phyloP scores from a whole-genome alignment of 2,113 vertebrate genomes.

The Anolis carolinensis region DNA sequence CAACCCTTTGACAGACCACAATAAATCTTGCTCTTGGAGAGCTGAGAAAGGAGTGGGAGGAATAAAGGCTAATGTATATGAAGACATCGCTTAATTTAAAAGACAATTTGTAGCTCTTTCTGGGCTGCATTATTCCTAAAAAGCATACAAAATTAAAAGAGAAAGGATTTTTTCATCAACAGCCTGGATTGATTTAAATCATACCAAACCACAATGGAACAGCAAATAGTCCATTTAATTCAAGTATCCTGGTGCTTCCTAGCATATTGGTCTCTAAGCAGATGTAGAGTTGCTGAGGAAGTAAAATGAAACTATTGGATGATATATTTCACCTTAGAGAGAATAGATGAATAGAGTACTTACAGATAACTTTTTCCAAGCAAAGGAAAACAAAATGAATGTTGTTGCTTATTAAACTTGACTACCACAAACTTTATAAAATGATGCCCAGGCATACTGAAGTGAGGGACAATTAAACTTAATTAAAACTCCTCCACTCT shows the following conservation, averaged over 20 bases:
- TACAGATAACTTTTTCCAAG: background rate
- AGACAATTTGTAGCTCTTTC: constrained; percentile 33
- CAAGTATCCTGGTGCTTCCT: constrained; percentile 46
- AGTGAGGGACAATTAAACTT: background rate
- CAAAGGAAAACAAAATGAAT: background rate
- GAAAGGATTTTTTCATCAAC: constrained; percentile 22
- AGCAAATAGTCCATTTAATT: constrained; percentile 44
- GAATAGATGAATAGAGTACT: constrained; percentile 13
- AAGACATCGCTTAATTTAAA: constrained; percentile 34
- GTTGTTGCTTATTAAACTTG: background rate
- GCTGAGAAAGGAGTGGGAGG: constrained; percentile 19
- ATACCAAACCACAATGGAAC: constrained; percentile 39
- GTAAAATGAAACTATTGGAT: constrained; percentile 41
- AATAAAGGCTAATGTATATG: constrained; percentile 27
- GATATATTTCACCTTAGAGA: background rate
- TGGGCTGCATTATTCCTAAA: constrained; percentile 17
- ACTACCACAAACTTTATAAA: background rate
- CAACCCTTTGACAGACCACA: constrained; percentile 14
- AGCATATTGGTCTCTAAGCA: constrained; percentile 43
- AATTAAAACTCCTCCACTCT: background rate
- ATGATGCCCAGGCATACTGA: background rate
- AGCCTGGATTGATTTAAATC: constrained; percentile 60
- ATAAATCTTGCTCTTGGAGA: constrained; percentile 23
- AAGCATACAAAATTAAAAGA: constrained; percentile 11
- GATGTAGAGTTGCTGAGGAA: constrained; percentile 38